Percentiles rank a stretch among this genome's conserved stretches.
These are phyloP conservation scores for Erethizon dorsatum DNA, from an alignment of 2,797 vertebrate genomes.

Conservation along the genomic window DNA sequence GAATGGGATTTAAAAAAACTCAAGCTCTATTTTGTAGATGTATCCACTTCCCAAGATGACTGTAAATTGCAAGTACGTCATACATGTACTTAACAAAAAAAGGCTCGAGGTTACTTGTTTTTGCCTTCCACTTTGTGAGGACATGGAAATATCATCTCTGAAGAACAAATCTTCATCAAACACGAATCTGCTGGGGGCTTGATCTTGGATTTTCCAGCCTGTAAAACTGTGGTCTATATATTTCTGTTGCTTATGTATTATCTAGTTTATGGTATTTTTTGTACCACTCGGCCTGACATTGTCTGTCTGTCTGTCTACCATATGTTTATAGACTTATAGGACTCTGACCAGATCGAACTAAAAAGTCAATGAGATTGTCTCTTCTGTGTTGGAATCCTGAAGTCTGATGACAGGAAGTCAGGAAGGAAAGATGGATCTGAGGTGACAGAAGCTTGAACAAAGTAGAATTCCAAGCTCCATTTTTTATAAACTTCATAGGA, in stretches of 20 bases:
- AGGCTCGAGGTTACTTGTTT: not conserved
- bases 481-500: not conserved
- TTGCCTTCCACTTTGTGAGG: not conserved
- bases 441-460: not conserved
- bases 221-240: not conserved
- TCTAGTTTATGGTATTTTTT: not conserved
- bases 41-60: not conserved
- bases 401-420: not conserved
- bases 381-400: not conserved
- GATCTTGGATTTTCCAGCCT: not conserved
- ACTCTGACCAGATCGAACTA: not conserved
- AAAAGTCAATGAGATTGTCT: not conserved
- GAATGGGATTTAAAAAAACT: not conserved
- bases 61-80: not conserved
- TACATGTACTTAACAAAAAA: not conserved
- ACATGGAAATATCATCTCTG: not conserved
- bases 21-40: not conserved
- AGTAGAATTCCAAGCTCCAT: not conserved
- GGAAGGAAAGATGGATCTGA: not conserved
- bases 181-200: not conserved
- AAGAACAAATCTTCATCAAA: not conserved
- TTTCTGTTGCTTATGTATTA: not conserved
- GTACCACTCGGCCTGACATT: not conserved
- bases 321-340: not conserved
- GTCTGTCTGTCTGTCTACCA: not conserved